Evolutionary conservation across 2,113 vertebrate species (phyloP), one percentile per base, ranked within the genome.

Genomic region (Alligator sinensis): DNA sequence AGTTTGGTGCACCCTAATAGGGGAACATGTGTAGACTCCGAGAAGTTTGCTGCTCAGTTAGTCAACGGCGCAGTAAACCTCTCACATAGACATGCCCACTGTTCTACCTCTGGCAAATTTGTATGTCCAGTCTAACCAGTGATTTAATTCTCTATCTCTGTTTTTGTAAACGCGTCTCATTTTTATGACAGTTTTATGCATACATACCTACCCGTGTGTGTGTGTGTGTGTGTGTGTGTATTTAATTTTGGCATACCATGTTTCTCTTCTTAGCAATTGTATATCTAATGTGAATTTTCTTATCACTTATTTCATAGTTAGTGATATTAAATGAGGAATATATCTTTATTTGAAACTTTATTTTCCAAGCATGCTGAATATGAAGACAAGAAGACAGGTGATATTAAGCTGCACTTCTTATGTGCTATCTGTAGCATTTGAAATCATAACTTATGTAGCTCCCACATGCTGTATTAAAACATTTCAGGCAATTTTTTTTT

Each of bases 201-300:
- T 68, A 90, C 82, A 90, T 68, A 78, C 17, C 7, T 47, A 47
- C 47, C 7, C 47, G 9, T 47, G 9, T 47, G 7, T 47, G 47
- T 47, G 47, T 47, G 38, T 38, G 38, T 38, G 38, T 38, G 38
- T 38, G 47, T 47, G 47, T 47, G 47, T 47, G 47, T 47, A 47
- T 47, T 47, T 84, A 89, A 93, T 84, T 92, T 87, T 60, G 88
- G 89, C 88, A 86, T 97, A 83, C 88, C 90, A 83, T 95, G 92
- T 91, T 57, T 92, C 96, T 88, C 60, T 28, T 78, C 75, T 91
- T 94, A 83, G 74, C 81, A 95, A 17, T 63, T 57, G 75, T 77
- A n/a, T 66, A 72, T 70, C 93, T 94, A 87, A 88, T 89, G 93
- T 94, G 47, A 47, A 47, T 47, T 8, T 47, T 47, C 47, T 47